Evolutionary conservation across 2,888 invertebrate species (phyloP).

Genomic region (Phlogophora meticulosa): DNA sequence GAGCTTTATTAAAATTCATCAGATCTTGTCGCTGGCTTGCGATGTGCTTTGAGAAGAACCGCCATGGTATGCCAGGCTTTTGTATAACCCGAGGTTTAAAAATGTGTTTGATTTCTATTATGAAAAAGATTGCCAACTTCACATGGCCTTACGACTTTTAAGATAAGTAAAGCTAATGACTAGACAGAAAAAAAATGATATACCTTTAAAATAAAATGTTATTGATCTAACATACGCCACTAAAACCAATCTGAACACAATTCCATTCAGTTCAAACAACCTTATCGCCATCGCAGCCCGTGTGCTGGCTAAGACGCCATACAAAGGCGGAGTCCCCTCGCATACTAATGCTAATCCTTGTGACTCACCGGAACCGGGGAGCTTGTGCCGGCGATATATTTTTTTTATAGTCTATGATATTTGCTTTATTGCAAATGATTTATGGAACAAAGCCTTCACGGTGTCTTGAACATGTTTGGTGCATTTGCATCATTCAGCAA

Average conservation of each 20-base stretch:
- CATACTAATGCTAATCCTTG: slow-evolving; percentile 72
- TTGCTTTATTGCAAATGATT: slow-evolving; percentile 44
- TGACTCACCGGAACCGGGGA: slow-evolving; percentile 75
- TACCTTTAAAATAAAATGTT: no score
- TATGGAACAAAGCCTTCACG: slow-evolving; percentile 13
- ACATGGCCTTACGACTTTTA: background rate
- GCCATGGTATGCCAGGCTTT: background rate
- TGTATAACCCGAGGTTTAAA: background rate
- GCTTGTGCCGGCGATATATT: slow-evolving; percentile 40
- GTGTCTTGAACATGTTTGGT: background rate
- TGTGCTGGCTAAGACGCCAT: slow-evolving; percentile 45
- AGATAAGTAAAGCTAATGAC: background rate
- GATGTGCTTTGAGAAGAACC: slow-evolving; percentile 20
- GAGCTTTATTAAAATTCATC: slow-evolving; percentile 53
- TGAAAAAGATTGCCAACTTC: background rate
- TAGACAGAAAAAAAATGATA: background rate
- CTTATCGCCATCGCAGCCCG: slow-evolving; percentile 17
- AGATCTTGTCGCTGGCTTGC: slow-evolving; percentile 2
- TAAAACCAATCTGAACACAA: slow-evolving; percentile 10
- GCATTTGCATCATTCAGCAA: background rate
- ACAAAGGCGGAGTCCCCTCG: slow-evolving; percentile 54
- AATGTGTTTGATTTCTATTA: background rate
- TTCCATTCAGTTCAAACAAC: slow-evolving; percentile 27
- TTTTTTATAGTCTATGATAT: slow-evolving; percentile 33
- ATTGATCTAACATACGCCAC: background rate